Evolutionary conservation across 1,140 invertebrate species (phyloP).

Genomic region (Nilaparvata lugens): DNA sequence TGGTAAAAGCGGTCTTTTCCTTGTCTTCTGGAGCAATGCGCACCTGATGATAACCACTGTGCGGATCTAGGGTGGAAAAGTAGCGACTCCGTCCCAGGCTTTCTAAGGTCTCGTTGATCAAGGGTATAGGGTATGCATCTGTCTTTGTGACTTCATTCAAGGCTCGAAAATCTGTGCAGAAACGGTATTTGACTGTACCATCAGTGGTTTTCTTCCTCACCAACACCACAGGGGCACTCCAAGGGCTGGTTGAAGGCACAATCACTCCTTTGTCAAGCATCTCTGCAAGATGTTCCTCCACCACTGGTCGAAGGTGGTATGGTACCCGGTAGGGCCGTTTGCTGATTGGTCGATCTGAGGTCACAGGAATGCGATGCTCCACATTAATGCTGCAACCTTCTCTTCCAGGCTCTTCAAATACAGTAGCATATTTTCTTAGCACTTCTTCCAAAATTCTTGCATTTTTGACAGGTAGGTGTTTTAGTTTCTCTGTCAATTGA

Average conservation of each 20-base stretch:
- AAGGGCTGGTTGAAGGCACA: no score
- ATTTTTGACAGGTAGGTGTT: no score
- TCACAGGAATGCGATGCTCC: no score
- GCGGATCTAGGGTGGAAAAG: constrained; percentile 23
- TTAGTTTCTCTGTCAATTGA: no score
- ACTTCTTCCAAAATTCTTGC: no score
- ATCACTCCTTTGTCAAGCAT: constrained; percentile 2
- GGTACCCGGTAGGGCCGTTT: no score
- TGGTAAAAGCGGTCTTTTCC: constrained; percentile 25
- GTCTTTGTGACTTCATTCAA: constrained; percentile 23
- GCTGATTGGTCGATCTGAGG: no score
- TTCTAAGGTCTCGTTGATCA: constrained; percentile 38
- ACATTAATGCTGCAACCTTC: no score
- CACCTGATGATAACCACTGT: constrained; percentile 31
- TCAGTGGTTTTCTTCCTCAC: constrained; percentile 19
- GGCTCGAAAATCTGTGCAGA: constrained; percentile 22
- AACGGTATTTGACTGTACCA: constrained; percentile 13
- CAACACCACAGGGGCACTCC: constrained; percentile 18
- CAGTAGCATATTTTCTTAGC: no score
- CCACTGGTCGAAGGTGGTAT: no score
- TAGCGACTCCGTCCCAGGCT: constrained; percentile 29
- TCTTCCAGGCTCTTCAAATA: no score
- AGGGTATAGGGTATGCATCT: constrained; percentile 39
- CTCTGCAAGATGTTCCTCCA: no score
- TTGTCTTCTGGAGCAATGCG: constrained; percentile 15